phyloP scores from a whole-genome alignment of 2,888 invertebrate genomes.

The Chloroclysta siterata region DNA sequence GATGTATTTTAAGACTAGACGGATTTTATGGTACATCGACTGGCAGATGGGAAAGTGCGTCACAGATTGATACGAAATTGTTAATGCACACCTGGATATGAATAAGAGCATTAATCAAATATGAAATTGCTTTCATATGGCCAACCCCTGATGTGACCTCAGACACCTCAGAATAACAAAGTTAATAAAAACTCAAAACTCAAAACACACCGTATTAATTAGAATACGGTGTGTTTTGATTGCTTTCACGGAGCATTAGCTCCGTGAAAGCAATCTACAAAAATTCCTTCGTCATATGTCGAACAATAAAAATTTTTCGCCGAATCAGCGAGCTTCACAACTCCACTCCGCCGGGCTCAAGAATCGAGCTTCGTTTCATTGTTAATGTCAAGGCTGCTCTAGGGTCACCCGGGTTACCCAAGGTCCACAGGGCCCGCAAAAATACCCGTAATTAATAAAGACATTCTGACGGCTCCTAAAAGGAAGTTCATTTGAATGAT shows the following conservation, averaged over 20 bases:
- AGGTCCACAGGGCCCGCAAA: not conserved
- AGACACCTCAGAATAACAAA: too few species aligned
- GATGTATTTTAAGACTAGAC: not conserved
- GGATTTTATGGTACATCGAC: not conserved
- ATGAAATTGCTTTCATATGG: not conserved
- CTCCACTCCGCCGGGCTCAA: not conserved
- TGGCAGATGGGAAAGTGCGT: not conserved
- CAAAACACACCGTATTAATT: not conserved
- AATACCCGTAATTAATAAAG: constrained; percentile 4
- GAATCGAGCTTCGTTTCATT: constrained; percentile 18
- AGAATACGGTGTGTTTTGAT: too few species aligned
- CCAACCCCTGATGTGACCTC: not conserved
- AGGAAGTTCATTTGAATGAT: constrained; percentile 6
- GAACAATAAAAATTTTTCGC: constrained; percentile 12
- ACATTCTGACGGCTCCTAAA: not conserved
- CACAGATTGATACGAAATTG: not conserved
- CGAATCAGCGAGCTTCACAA: constrained; percentile 1
- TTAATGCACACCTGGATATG: not conserved
- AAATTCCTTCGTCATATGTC: constrained; percentile 4
- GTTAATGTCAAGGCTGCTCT: constrained; percentile 17
- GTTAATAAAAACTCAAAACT: not conserved
- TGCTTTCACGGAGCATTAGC: too few species aligned
- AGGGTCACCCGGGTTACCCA: not conserved
- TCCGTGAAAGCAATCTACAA: constrained; percentile 10
- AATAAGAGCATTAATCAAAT: too few species aligned